Evolutionary conservation across 2,888 invertebrate species (phyloP).

Genomic region (Hirudinaria manillensis): DNA sequence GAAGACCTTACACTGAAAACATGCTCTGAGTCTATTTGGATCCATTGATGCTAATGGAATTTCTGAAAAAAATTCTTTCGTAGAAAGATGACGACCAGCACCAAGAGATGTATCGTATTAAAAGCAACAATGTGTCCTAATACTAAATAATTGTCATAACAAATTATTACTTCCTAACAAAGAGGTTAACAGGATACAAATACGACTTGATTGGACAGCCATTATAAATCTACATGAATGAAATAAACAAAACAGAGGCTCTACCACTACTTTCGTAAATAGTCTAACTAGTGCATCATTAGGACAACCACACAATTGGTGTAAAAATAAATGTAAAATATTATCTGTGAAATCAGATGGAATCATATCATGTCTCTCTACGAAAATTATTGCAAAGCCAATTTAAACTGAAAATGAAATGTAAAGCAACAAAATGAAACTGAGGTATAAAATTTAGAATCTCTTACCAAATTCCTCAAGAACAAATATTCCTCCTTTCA

Average conservation of each 20-base stretch:
- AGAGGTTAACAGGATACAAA: neutral
- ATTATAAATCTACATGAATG: constrained; percentile 7
- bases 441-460: constrained; percentile 39
- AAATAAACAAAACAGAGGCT: constrained; percentile 6
- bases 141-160: neutral
- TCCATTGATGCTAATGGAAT: no score
- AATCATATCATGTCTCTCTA: neutral
- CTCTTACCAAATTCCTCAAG: constrained; percentile 97
- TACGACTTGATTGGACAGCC: constrained; percentile 27
- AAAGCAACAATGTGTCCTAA: no score
- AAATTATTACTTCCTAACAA: neutral
- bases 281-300: neutral
- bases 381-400: neutral
- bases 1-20: no score
- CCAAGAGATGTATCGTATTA: no score
- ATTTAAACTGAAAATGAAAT: constrained; percentile 25
- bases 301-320: neutral
- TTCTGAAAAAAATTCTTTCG: no score
- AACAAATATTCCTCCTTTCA: constrained; percentile 96
- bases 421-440: constrained; percentile 31
- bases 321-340: constrained; percentile 1
- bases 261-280: neutral
- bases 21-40: no score
- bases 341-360: neutral
- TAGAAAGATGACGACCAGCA: no score